Conservation (phyloP, 2,113 vertebrate genomes). For the Phaethornis superciliosus region DNA sequence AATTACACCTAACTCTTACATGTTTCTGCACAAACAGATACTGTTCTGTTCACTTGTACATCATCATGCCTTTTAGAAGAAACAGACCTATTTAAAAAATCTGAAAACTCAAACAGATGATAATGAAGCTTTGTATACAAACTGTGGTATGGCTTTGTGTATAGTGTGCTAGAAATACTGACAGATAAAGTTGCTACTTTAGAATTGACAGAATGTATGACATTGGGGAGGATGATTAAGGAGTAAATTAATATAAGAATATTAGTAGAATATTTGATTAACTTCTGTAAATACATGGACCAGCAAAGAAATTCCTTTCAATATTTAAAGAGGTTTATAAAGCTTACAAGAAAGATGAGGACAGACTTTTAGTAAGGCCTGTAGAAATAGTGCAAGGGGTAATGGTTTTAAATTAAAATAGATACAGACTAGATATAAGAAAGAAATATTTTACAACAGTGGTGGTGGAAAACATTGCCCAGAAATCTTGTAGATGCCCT, state of each 20-base stretch:
- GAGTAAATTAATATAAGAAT: neutral
- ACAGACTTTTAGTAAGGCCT: no score
- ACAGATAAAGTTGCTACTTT: neutral
- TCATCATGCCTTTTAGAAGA: neutral
- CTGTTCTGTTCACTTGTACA: neutral
- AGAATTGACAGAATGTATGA: neutral
- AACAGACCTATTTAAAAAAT: neutral
- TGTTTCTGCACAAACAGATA: neutral
- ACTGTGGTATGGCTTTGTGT: neutral
- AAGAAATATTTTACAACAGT: no score
- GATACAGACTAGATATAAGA: no score
- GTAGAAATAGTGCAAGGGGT: no score
- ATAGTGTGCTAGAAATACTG: neutral
- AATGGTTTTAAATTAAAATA: no score
- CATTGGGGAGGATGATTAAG: neutral
- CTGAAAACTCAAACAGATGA: neutral
- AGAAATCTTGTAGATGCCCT: no score
- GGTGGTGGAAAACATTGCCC: no score
- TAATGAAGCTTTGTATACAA: neutral
- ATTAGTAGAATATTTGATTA: neutral
- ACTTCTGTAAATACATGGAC: neutral
- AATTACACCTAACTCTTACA: neutral
- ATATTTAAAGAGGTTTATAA: no score
- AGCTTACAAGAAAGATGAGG: no score
- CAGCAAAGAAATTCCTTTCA: neutral